A percentile compares a stretch with the other conserved stretches of the same genome.
Conservation (phyloP, 2,797 vertebrate genomes). For the Myotis pilosus region DNA sequence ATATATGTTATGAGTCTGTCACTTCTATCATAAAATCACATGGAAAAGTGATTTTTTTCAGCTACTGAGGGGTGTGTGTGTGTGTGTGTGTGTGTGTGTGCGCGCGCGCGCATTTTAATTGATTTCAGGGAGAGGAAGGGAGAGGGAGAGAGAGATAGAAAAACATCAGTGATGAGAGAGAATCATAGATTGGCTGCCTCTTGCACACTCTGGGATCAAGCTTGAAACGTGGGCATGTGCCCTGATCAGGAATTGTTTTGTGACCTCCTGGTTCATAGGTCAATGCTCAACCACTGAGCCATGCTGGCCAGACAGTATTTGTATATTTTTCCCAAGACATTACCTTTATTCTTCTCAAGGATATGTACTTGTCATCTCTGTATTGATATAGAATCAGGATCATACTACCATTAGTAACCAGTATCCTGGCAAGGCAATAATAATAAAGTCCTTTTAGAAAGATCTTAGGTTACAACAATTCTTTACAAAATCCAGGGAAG, state of each 20-base stretch:
- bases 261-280: too few species aligned
- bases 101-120: too few species aligned
- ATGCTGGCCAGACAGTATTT: background rate
- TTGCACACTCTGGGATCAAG: too few species aligned
- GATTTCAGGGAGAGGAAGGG: too few species aligned
- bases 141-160: too few species aligned
- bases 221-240: too few species aligned
- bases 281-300: too few species aligned
- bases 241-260: too few species aligned
- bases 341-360: conserved; percentile 11
- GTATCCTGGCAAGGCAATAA: background rate
- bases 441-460: background rate
- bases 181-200: too few species aligned
- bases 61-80: background rate
- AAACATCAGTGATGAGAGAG: too few species aligned
- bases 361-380: background rate
- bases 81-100: too few species aligned
- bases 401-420: background rate
- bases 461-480: background rate
- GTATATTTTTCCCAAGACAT: conserved; percentile 4
- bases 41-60: background rate
- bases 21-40: background rate
- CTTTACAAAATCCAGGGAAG: background rate
- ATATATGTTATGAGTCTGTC: background rate
- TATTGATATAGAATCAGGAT: background rate